phyloP scores from a whole-genome alignment of 2,113 vertebrate genomes.

The Ceuthmochares aereus region DNA sequence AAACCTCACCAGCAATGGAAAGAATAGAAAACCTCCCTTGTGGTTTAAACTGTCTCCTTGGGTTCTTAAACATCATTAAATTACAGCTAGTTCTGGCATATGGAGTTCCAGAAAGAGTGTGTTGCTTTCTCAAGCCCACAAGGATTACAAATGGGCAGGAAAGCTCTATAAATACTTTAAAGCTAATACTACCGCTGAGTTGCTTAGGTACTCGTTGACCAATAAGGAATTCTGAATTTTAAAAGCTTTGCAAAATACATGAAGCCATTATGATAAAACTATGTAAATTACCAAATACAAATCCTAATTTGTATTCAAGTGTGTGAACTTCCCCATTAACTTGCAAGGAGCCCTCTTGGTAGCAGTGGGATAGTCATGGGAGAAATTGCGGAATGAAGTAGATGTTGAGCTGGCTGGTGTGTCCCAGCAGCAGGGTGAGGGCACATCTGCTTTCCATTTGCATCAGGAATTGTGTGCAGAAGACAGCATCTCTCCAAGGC shows the following conservation, averaged over 20 bases:
- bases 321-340: neutral
- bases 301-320: neutral
- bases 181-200: slow-evolving; percentile 14
- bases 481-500: neutral
- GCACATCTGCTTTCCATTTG: neutral
- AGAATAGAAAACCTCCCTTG: slow-evolving; percentile 49
- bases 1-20: slow-evolving; percentile 48
- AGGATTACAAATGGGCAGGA: slow-evolving; percentile 30
- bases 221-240: slow-evolving; percentile 20
- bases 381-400: neutral
- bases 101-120: slow-evolving; percentile 24
- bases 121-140: slow-evolving; percentile 45
- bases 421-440: neutral
- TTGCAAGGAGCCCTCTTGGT: neutral
- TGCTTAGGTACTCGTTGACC: neutral
- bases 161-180: slow-evolving; percentile 50
- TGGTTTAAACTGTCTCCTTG: slow-evolving; percentile 57
- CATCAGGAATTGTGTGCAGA: neutral
- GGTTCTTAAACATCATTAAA: slow-evolving; percentile 59
- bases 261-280: neutral
- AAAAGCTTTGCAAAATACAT: slow-evolving; percentile 5
- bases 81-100: slow-evolving; percentile 42
- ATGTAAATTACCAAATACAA: neutral
- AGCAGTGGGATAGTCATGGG: neutral
- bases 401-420: neutral